Base-by-base conservation (phyloP, 1,140 invertebrate species). In the Pseudomyrmex cubaensis region DNA sequence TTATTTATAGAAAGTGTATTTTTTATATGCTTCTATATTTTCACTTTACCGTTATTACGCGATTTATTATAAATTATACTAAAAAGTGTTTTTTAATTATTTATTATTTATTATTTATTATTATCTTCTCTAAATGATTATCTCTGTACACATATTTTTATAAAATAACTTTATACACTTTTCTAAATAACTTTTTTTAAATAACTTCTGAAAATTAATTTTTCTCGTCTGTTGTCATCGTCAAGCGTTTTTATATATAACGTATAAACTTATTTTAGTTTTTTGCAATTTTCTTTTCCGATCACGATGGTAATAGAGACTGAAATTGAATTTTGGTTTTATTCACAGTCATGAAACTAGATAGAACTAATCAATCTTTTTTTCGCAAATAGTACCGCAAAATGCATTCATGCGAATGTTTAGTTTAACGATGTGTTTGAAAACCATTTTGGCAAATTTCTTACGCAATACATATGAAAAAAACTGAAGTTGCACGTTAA, bases 301-400 rank as follows among this genome's bases (percentile, higher is more conserved):
- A 2, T 35, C 52, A 64, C 48, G 2, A 44, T 1, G n/a, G 1
- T 10, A 20, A 15, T 66, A 15, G 8, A 66, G 9, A 66, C 13
- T 12, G 35, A 67, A 77, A 67, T 56, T 66, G 17, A 2, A 77
- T 77, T 76, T 44, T 52, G n/a, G 25, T 75, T 75, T 25, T 48
- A 61, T 12, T 10, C 72, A 4, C 4, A 17, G 15, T 46, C n/a
- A 54, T 20, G 44, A 66, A 76, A 77, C 48, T 77, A 7, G 50
- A 76, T 66, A 52, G 44, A 64, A 77, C n/a, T 46, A 44, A 46
- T 67, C n/a, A 17, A 63, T 52, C 7, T 13, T 22, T 64, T 66
- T 76, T 54, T 35, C 0, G 15, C 10, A 75, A 76, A 52, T 20
- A 8, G 35, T 5, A 35, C 35, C n/a, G 12, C n/a, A 7, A 54